Evolutionary conservation across 2,888 invertebrate genomes (phyloP).

Genomic region (Eubasilissa splendida): DNA sequence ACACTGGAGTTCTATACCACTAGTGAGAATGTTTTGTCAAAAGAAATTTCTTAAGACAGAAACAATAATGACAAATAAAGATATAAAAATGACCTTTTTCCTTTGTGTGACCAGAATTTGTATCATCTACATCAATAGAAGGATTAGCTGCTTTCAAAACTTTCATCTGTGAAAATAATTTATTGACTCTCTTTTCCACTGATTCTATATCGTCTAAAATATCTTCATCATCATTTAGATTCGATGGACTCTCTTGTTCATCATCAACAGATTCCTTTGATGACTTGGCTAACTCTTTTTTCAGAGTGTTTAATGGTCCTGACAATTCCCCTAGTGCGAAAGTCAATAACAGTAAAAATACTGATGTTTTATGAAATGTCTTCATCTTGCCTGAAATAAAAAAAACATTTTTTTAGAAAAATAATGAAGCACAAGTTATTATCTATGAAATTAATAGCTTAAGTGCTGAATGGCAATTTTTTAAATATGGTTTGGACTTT

Average conservation of each 20-base stretch:
- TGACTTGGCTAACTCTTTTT: constrained; percentile 57
- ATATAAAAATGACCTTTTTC: no score
- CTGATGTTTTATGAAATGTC: constrained; percentile 58
- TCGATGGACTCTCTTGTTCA: constrained; percentile 41
- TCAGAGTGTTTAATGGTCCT: constrained; percentile 62
- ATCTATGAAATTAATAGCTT: not conserved
- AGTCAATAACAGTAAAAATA: constrained; percentile 61
- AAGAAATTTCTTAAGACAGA: no score
- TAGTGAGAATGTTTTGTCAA: no score
- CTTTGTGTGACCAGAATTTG: no score
- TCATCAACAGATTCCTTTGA: constrained; percentile 25
- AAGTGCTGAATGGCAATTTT: no score
- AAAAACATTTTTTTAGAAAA: not conserved
- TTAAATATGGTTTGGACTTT: no score
- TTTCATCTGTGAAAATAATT: constrained; percentile 46
- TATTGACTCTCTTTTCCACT: constrained; percentile 44
- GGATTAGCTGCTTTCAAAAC: no score
- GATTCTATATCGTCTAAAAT: constrained; percentile 41
- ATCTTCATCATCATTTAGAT: constrained; percentile 38
- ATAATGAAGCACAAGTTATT: not conserved
- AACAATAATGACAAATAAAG: no score
- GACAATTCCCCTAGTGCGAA: constrained; percentile 62
- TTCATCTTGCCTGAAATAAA: constrained; percentile 55
- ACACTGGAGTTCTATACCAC: no score
- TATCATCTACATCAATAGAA: no score